A percentile compares a stretch with the other conserved stretches of the same genome.
These are phyloP conservation scores for Malurus alboscapulatus DNA, from an alignment of 2,113 vertebrate species.

Conservation along the genomic window DNA sequence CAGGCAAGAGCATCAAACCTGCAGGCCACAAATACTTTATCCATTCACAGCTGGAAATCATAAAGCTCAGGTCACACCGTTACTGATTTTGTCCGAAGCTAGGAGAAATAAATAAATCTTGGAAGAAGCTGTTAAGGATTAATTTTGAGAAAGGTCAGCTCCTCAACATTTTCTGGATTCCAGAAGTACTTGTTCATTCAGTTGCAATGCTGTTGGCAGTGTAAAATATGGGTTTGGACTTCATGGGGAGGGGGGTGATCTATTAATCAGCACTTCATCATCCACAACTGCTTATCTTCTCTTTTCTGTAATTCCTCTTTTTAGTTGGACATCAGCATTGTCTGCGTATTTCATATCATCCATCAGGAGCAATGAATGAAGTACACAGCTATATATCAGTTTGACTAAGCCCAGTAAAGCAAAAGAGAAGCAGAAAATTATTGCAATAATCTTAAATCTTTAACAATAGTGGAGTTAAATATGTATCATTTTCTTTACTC, in stretches of 20 bases:
- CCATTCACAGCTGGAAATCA: not conserved
- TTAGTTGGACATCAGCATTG: conserved; percentile 35
- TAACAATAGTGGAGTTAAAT: conserved; percentile 28
- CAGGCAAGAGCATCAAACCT: not conserved
- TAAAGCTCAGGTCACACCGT: not conserved
- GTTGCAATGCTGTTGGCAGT: conserved; percentile 13
- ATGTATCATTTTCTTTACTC: conserved; percentile 46
- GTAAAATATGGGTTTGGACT: conserved; percentile 52
- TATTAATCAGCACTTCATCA: conserved; percentile 59
- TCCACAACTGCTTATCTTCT: conserved; percentile 52
- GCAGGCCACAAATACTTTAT: not conserved
- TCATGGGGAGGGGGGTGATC: not conserved
- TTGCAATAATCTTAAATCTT: conserved; percentile 57
- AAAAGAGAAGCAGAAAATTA: conserved; percentile 47
- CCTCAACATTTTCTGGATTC: conserved; percentile 31
- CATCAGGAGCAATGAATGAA: conserved; percentile 49
- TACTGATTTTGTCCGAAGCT: not conserved
- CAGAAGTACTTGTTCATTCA: conserved; percentile 35
- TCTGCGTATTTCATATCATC: not conserved
- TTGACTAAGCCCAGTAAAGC: conserved; percentile 43
- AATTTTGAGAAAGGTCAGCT: conserved; percentile 48
- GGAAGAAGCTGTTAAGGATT: conserved; percentile 1
- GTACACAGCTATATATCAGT: conserved; percentile 52
- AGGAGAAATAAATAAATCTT: conserved; percentile 35
- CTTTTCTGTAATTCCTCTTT: conserved; percentile 47